Base-by-base conservation (phyloP, 2,797 vertebrate species). In the Dromococcyx pavoninus region DNA sequence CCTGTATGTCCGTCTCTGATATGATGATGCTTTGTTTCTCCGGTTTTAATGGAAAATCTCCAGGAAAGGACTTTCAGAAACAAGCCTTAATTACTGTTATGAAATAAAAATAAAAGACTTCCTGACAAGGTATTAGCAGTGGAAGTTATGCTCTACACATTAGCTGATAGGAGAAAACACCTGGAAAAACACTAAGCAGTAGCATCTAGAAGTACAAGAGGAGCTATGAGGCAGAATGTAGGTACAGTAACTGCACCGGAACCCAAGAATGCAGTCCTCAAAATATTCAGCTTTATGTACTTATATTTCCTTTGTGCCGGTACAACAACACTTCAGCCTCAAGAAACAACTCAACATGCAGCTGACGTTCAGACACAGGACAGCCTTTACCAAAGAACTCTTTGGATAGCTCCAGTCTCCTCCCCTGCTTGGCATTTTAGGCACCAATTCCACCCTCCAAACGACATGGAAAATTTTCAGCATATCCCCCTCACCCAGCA, bases 361-460 rank as follows among this genome's bases (percentile, higher is more conserved):
- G 91, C 0, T 69, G 46, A 60, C 70, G 86, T 58, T 94, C 61
- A 76, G 58, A 89, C 53, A 71, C 0, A 7, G 96, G 46, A 81
- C 21, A 94, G 79, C 61, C 33, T 85, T 89, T 64, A 65, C 30
- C 83, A 65, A 74, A 73, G 2, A 75, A 74, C 30, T 32, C 43
- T 91, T 86, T 84, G 83, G 93, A 90, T 37, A 80, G 73, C 89
- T 33, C 30, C 76, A 35, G 64, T 93, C 91, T 93, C 88, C 86
- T 92, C 91, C 88, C 94, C 91, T 58, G 73, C 56, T 21, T 91
- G 57, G 33, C 21, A 66, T 86, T 77, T 78, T 51, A 93, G 66
- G 79, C 56, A 93, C 25, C 73, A 62, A 41, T 84, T 75, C 91
- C 90, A 93, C 88, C 90, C 86, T 86, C 73, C 72, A 72, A 91